Evolutionary conservation across 2,888 invertebrate species (phyloP), one percentile per base, ranked within the genome.

Genomic region (Pammene aurita): DNA sequence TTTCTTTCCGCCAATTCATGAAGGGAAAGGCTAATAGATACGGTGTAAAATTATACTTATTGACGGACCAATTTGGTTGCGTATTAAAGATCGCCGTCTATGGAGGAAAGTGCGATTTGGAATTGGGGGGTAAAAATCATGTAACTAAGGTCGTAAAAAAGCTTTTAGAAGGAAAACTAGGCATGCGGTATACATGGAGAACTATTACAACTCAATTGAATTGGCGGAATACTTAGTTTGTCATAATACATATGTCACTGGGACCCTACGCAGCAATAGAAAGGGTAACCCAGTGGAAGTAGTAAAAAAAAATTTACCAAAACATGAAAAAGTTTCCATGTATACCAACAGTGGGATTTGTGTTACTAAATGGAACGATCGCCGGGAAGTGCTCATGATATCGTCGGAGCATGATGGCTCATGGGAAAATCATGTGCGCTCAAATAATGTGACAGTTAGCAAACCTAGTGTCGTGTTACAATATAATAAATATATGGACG

Each of bases 401-500:
- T 55, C 55, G 7, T 55, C 64, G 0, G 64, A 64, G n/a, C 64
- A 64, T 13, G 16, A 44, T 13, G 35, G 44, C 18, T 54, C 54
- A 34, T 54, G 42, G 52, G 16, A 63, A 10, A 7, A 54, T 6
- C 34, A 54, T 9, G 42, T n/a, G 18, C 34, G 50, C 7, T 35
- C 11, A 44, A 7, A 14, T 7, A 63, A 54, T n/a, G 9, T 9
- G 0, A 52, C 35, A 1, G 54, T 41, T n/a, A 35, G n/a, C 2
- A 54, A 54, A n/a, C 62, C 62, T 74, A 4, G 80, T 78, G 72
- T 74, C 73, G 6, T 63, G 14, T 26, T 63, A 9, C 52, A 52
- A 54, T 63, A 52, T 41, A 63, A 54, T 67, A 62, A 67, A 48
- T 56, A 55, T 55, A 46, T 67, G 48, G 41, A 42, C 5, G 48